A percentile compares a stretch with the other conserved stretches of the same genome.
These are phyloP conservation scores for Oncorhynchus tshawytscha DNA, from an alignment of 2,113 vertebrate species.

Conservation along the genomic window DNA sequence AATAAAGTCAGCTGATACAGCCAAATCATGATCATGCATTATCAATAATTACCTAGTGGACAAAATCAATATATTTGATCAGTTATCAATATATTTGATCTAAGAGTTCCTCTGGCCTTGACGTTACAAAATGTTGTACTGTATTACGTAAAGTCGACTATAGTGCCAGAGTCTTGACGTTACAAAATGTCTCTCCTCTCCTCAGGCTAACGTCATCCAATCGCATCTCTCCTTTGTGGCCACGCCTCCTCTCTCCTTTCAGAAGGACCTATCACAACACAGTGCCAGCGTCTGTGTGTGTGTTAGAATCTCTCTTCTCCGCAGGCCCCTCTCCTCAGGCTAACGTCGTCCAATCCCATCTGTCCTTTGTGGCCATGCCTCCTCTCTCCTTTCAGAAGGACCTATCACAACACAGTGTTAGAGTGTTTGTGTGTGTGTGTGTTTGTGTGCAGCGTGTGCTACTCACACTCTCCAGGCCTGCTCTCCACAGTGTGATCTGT, in stretches of 20 bases:
- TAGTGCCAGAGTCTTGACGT: slow-evolving; percentile 8
- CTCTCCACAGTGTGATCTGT: slow-evolving; percentile 74
- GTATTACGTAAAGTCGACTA: neutral
- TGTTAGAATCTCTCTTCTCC: slow-evolving; percentile 44
- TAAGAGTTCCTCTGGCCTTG: too few relatives aligned
- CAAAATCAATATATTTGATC: too few relatives aligned
- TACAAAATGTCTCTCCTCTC: slow-evolving; percentile 54
- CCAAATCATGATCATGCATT: too few relatives aligned
- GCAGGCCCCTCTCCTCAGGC: slow-evolving; percentile 76
- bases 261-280: slow-evolving; percentile 75
- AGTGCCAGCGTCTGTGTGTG: slow-evolving; percentile 14
- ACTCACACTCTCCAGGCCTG: slow-evolving; percentile 80
- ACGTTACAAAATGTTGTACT: too few relatives aligned
- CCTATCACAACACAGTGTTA: slow-evolving; percentile 51
- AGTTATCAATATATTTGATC: too few relatives aligned
- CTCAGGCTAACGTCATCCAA: slow-evolving; percentile 79
- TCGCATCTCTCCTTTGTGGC: slow-evolving; percentile 72
- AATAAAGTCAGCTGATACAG: too few relatives aligned
- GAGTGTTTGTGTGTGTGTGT: neutral
- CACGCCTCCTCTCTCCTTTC: slow-evolving; percentile 75
- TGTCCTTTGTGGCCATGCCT: slow-evolving; percentile 70
- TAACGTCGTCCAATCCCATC: slow-evolving; percentile 80
- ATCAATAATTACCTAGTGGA: too few relatives aligned
- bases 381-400: slow-evolving; percentile 81
- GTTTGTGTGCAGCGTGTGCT: slow-evolving; percentile 3